Conservation (phyloP, 2,113 vertebrate species). For the Eolophus roseicapilla region DNA sequence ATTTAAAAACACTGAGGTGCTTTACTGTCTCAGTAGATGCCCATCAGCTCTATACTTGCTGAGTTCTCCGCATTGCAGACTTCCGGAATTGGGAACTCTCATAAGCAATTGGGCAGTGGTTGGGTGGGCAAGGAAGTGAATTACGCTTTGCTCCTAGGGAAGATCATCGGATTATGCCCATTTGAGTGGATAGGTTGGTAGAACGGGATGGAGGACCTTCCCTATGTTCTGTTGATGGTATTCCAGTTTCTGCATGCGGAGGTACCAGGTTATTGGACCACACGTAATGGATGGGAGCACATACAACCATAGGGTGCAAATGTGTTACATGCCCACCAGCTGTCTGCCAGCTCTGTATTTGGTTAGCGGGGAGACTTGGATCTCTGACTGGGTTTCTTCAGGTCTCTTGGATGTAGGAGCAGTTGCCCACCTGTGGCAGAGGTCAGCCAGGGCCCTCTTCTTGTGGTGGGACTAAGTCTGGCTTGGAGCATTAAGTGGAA, state of each 20-base stretch:
- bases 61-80: neutral
- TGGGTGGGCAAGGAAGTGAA: neutral
- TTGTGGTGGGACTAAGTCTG: neutral
- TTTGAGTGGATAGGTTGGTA: neutral
- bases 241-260: neutral
- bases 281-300: neutral
- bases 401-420: neutral
- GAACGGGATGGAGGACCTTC: neutral
- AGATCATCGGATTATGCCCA: accelerated
- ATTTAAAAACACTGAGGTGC: neutral
- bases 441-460: neutral
- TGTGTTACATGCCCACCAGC: neutral
- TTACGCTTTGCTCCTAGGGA: neutral
- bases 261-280: neutral
- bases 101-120: neutral
- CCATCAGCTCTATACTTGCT: neutral
- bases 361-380: accelerated
- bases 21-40: neutral
- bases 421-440: neutral
- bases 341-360: neutral
- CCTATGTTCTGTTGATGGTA: neutral
- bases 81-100: neutral
- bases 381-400: neutral
- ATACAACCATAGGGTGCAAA: accelerated
- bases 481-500: neutral